Evolutionary conservation across 2,888 invertebrate genomes (phyloP).

Genomic region (Phalera bucephala): DNA sequence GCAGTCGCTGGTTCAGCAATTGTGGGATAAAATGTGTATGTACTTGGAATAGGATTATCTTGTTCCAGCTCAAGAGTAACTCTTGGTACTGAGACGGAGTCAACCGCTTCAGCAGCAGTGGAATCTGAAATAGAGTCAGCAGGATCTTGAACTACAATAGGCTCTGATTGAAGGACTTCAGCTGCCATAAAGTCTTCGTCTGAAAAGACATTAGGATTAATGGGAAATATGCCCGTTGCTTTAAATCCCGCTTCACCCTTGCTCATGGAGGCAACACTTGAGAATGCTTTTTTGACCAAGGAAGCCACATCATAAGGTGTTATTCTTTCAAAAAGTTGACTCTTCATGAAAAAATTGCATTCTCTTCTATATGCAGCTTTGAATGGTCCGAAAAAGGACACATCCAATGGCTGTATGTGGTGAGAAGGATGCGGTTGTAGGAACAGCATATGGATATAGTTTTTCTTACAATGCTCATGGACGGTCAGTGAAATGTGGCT

Average conservation of each 20-base stretch:
- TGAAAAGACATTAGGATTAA: constrained; percentile 10
- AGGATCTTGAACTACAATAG: too few relatives aligned
- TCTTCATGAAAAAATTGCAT: constrained; percentile 10
- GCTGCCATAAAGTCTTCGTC: neutral
- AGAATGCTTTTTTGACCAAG: constrained; percentile 14
- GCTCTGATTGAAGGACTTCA: neutral
- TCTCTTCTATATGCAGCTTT: constrained; percentile 13
- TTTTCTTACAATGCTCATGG: constrained; percentile 4
- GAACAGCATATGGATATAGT: constrained; percentile 21
- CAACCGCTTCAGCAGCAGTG: too few relatives aligned
- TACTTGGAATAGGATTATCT: too few relatives aligned
- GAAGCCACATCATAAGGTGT: constrained; percentile 17
- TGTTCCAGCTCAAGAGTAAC: too few relatives aligned
- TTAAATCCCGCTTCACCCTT: constrained; percentile 23
- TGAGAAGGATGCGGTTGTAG: constrained; percentile 27
- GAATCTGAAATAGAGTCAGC: too few relatives aligned
- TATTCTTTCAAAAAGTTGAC: constrained; percentile 7
- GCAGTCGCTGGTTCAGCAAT: too few relatives aligned
- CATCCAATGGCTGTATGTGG: constrained; percentile 8
- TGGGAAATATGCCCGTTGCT: constrained; percentile 16
- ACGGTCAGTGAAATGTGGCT: constrained; percentile 2
- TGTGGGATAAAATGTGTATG: too few relatives aligned
- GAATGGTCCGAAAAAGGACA: constrained; percentile 9
- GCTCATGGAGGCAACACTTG: constrained; percentile 18
- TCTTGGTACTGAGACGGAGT: too few relatives aligned